Evolutionary conservation across 2,797 vertebrate species (phyloP).

Genomic region (Falco concolor): DNA sequence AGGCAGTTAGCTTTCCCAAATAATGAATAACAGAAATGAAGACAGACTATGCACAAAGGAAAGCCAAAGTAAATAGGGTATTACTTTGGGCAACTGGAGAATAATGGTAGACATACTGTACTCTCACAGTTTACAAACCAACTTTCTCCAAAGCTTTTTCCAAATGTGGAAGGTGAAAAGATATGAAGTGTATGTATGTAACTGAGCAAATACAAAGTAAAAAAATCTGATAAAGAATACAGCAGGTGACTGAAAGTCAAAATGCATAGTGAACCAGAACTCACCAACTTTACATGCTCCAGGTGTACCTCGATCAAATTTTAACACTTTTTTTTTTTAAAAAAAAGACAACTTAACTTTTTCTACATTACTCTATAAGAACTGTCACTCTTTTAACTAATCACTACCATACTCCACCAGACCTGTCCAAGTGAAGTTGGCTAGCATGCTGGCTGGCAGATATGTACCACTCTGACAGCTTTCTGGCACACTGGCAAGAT

Average conservation of each 20-base stretch:
- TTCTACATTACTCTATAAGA: constrained; percentile 12
- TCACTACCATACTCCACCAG: constrained; percentile 48
- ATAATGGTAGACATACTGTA: background rate
- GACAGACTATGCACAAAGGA: background rate
- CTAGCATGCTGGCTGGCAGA: constrained; percentile 27
- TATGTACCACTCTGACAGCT: constrained; percentile 30
- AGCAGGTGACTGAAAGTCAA: constrained; percentile 21
- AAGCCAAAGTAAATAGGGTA: background rate
- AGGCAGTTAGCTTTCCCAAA: background rate
- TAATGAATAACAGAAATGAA: background rate
- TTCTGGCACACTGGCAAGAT: constrained; percentile 53
- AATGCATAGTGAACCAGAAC: background rate
- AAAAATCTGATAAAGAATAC: background rate
- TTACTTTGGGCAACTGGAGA: background rate
- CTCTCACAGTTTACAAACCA: background rate
- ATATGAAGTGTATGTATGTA: background rate
- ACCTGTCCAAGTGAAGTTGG: constrained; percentile 46
- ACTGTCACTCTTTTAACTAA: constrained; percentile 48
- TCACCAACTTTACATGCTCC: background rate
- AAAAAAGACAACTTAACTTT: background rate
- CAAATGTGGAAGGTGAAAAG: background rate
- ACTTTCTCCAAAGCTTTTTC: background rate
- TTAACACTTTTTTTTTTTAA: background rate
- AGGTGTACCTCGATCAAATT: background rate
- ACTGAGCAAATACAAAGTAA: background rate